Conservation (phyloP, 2,113 vertebrate genomes). For the Ophthalmolycus amberensis region DNA sequence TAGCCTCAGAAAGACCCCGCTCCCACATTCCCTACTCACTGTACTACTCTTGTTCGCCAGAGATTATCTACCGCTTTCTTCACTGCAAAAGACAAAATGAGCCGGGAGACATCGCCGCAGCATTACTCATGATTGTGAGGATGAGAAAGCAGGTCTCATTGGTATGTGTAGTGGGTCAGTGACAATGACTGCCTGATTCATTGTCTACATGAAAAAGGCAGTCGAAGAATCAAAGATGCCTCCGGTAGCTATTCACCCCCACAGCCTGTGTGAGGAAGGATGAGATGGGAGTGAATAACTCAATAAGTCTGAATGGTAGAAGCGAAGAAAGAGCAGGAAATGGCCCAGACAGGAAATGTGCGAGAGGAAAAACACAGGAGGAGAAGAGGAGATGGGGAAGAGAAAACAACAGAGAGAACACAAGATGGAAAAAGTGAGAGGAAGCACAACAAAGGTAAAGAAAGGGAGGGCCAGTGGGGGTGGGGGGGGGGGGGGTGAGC, state of each 20-base stretch:
- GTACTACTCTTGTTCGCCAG: constrained; percentile 23
- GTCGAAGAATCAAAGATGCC: constrained; percentile 18
- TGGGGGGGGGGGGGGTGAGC: constrained; percentile 24
- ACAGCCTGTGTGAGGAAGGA: constrained; percentile 19
- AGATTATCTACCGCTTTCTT: constrained; percentile 52
- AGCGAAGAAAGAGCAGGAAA: constrained; percentile 55
- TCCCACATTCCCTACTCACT: constrained; percentile 30
- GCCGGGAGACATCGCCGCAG: constrained; percentile 10
- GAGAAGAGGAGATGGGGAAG: background rate
- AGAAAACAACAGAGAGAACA: background rate
- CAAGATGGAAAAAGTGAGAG: constrained; percentile 44
- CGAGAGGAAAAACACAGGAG: constrained; percentile 13
- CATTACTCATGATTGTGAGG: constrained; percentile 19
- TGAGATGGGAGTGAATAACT: constrained; percentile 41
- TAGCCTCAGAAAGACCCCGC: constrained; percentile 60
- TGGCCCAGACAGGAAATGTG: constrained; percentile 49
- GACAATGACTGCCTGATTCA: constrained; percentile 54
- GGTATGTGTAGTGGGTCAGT: constrained; percentile 50
- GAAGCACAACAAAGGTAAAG: constrained; percentile 62
- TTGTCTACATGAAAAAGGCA: constrained; percentile 43
- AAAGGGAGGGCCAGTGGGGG: constrained; percentile 19
- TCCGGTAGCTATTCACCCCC: constrained; percentile 27
- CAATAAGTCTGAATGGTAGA: constrained; percentile 20
- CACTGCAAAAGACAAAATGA: constrained; percentile 38
- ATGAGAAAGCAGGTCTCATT: constrained; percentile 52